These are phyloP conservation scores for Zaprionus africanus DNA, from an alignment of 1,140 invertebrate species.

Conservation along the genomic window DNA sequence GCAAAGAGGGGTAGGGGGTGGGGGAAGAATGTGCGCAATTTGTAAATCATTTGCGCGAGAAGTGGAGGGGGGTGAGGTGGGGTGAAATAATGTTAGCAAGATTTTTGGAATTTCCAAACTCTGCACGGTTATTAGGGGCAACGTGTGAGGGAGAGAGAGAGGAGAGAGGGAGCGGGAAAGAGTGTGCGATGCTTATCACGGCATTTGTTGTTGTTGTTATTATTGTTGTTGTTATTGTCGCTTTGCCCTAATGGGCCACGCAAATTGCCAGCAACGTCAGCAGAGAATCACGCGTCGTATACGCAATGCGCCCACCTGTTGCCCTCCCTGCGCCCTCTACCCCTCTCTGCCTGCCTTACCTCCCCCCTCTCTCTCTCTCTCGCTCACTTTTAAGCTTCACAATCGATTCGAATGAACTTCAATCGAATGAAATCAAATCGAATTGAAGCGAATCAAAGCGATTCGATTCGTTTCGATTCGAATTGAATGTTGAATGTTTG, in stretches of 20 bases:
- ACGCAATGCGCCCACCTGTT: slow-evolving; percentile 24
- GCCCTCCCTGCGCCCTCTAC: not conserved
- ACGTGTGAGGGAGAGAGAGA: not conserved
- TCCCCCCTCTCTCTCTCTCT: not conserved
- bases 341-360: not conserved
- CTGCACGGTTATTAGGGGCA: slow-evolving; percentile 15
- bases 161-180: not conserved
- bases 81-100: slow-evolving; percentile 17
- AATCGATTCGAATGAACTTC: slow-evolving; percentile 27
- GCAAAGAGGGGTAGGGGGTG: not conserved
- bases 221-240: not conserved
- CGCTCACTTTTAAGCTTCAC: not conserved
- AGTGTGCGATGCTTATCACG: not conserved
- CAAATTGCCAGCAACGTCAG: not conserved
- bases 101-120: slow-evolving; percentile 23
- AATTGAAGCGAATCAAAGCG: slow-evolving; percentile 18
- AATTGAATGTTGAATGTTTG: slow-evolving; percentile 14
- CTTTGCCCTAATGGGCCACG: slow-evolving; percentile 1
- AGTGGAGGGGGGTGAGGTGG: not conserved
- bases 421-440: slow-evolving; percentile 19
- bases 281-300: slow-evolving; percentile 10
- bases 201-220: not conserved
- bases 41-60: slow-evolving; percentile 25
- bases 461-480: not conserved
- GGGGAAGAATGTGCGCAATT: slow-evolving; percentile 22